Base-by-base conservation (phyloP, 2,888 invertebrate genomes). In the Noctua fimbriata region DNA sequence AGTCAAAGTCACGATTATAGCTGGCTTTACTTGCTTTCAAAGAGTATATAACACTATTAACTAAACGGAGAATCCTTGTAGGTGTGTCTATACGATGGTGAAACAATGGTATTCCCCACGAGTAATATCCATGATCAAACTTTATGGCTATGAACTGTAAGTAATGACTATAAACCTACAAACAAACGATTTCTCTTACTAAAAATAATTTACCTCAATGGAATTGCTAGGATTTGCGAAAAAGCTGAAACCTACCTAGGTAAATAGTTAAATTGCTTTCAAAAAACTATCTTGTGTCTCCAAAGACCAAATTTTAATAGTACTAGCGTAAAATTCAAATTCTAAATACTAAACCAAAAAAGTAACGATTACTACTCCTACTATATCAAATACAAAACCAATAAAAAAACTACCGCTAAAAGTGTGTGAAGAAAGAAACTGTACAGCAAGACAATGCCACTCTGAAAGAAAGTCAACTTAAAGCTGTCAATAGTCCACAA, bases 401-500 rank as follows among this genome's bases (percentile, higher is more conserved):
- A n/a, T 24, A n/a, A 58, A 14, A 28, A 58, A 69, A 47, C 58
- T 7, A 6, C 12, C 12, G 6, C 24, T 47, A 65, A 69, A 52
- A 36, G 4, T 5, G n/a, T 7, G 0, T 9, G 0, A 65, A 36
- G 2, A 55, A 66, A 28, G 0, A 55, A 69, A 28, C n/a, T 24
- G 5, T 72, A 55, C 44, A 72, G 41, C 69, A 75, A 65, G 12
- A 73, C 73, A 79, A 55, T 49, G 36, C 16, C 63, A 49, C 24
- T 47, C 24, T 58, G n/a, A 73, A 76, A 81, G n/a, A 73, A 73
- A 77, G 65, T 49, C 41, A 63, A 84, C 14, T 72, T 16, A 70
- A 72, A 76, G 47, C 81, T 84, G 88, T 89, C 89, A 88, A 80
- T 72, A 82, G 69, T 73, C 81, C 79, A 90, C 89, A 92, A 92